phyloP scores from a whole-genome alignment of 2,888 invertebrate species.

The Spialia ferax region DNA sequence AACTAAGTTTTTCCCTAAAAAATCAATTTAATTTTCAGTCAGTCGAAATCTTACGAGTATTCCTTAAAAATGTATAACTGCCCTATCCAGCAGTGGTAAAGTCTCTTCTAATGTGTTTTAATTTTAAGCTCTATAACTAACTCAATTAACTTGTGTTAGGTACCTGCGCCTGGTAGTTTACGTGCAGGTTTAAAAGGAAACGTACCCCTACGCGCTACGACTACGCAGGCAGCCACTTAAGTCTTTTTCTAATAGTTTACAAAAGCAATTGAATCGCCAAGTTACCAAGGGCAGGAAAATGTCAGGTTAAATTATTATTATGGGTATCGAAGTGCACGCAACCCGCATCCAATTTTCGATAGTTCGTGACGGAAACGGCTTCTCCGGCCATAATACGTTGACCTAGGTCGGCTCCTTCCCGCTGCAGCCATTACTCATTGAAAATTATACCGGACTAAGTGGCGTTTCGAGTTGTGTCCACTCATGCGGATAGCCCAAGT shows the following conservation, averaged over 20 bases:
- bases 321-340: conserved; percentile 20
- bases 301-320: conserved; percentile 11
- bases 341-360: conserved; percentile 33
- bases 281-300: neutral
- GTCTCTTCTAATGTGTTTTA: too few relatives aligned
- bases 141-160: too few relatives aligned
- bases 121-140: too few relatives aligned
- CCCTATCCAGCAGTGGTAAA: too few relatives aligned
- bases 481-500: conserved; percentile 55
- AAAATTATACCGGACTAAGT: conserved; percentile 83
- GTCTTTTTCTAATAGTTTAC: neutral
- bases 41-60: too few relatives aligned
- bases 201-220: neutral
- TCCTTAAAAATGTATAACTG: too few relatives aligned
- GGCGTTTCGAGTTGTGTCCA: conserved; percentile 77
- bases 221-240: neutral
- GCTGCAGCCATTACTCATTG: conserved; percentile 75
- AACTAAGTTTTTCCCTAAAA: too few relatives aligned
- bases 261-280: neutral
- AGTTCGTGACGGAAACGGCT: conserved; percentile 60
- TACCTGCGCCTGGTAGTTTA: too few relatives aligned
- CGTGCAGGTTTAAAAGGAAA: too few relatives aligned
- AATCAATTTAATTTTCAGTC: too few relatives aligned
- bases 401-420: conserved; percentile 72
- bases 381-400: conserved; percentile 71